These are phyloP conservation scores for Amphipoea oculea DNA, from an alignment of 2,888 invertebrate genomes.

Conservation along the genomic window DNA sequence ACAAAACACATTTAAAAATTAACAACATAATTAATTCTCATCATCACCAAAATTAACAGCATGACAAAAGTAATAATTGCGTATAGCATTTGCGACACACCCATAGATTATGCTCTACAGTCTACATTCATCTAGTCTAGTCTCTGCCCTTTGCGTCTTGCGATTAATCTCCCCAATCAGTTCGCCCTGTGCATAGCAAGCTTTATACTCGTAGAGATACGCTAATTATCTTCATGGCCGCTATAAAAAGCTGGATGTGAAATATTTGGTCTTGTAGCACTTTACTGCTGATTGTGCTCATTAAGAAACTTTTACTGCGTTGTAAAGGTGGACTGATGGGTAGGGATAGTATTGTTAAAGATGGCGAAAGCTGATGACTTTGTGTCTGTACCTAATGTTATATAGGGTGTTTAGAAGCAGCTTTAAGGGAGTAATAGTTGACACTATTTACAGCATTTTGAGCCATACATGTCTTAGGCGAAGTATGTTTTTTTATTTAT, in stretches of 20 bases:
- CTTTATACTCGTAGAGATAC: conserved; percentile 55
- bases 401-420: too few relatives aligned
- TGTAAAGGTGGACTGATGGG: conserved; percentile 9
- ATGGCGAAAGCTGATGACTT: neutral
- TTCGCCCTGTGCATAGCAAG: conserved; percentile 41
- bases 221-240: conserved; percentile 59
- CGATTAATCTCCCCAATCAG: conserved; percentile 9
- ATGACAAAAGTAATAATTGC: too few relatives aligned
- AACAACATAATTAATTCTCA: too few relatives aligned
- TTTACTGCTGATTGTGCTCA: conserved; percentile 49
- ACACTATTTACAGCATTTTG: too few relatives aligned
- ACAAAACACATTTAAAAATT: too few relatives aligned
- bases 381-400: too few relatives aligned
- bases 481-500: too few relatives aligned
- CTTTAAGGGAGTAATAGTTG: too few relatives aligned
- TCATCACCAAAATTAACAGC: too few relatives aligned
- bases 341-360: neutral
- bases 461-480: too few relatives aligned
- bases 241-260: conserved; percentile 56
- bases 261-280: conserved; percentile 52
- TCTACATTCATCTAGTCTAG: neutral
- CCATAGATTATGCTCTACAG: neutral
- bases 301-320: conserved; percentile 37
- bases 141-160: neutral
- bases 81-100: neutral